phyloP scores from a whole-genome alignment of 2,888 invertebrate species.

The Eutolmus rufibarbis region DNA sequence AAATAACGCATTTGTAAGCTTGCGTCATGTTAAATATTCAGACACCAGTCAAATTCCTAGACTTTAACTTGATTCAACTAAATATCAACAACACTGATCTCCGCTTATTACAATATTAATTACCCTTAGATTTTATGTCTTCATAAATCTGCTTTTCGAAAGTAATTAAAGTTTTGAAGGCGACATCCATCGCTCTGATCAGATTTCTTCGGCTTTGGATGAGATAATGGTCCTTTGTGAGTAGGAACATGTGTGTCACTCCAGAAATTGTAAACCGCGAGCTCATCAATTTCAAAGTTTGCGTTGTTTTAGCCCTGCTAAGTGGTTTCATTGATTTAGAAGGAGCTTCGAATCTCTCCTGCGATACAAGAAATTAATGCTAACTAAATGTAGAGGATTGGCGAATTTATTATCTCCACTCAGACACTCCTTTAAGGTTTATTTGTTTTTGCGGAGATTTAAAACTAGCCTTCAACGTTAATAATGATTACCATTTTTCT shows the following conservation, averaged over 20 bases:
- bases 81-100: neutral
- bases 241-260: neutral
- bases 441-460: neutral
- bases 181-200: neutral
- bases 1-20: too few relatives aligned
- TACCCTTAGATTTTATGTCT: neutral
- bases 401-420: neutral
- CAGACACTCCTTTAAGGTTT: neutral
- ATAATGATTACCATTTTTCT: neutral
- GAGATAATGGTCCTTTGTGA: neutral
- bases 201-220: neutral
- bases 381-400: neutral
- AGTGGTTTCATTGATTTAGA: neutral
- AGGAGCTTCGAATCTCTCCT: neutral
- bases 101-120: neutral
- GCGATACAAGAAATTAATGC: neutral
- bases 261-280: neutral
- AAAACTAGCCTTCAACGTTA: neutral
- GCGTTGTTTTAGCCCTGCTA: neutral
- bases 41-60: too few relatives aligned
- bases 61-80: too few relatives aligned
- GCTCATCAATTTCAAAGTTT: neutral
- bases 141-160: neutral
- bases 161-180: slow-evolving; percentile 8
- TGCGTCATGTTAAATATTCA: too few relatives aligned